phyloP scores from a whole-genome alignment of 2,888 invertebrate species.

The Drosophila atripex region DNA sequence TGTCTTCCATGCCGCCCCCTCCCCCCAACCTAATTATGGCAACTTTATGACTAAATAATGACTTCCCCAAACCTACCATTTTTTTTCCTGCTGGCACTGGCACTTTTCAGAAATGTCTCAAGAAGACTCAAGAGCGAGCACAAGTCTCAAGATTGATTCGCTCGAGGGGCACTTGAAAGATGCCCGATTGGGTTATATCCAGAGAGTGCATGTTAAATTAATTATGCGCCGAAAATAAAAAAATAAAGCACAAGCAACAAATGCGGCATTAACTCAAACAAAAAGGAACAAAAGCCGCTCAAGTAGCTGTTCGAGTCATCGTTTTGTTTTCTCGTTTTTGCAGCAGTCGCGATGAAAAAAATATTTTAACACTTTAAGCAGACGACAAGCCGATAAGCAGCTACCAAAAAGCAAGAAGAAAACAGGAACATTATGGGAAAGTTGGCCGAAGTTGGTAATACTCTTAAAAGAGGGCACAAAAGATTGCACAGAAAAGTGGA shows the following conservation, averaged over 20 bases:
- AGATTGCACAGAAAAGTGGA: background rate
- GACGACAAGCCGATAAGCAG: constrained; percentile 72
- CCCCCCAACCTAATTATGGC: constrained; percentile 11
- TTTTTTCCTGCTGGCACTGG: too few species aligned
- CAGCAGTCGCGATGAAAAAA: constrained; percentile 37
- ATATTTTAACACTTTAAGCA: constrained; percentile 70
- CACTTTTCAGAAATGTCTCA: constrained; percentile 29
- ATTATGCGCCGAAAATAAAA: constrained; percentile 71
- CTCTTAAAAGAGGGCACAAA: background rate
- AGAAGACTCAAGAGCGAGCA: constrained; percentile 19
- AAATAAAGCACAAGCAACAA: constrained; percentile 18
- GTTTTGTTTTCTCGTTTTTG: constrained; percentile 24
- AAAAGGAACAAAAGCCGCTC: constrained; percentile 59
- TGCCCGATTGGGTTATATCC: constrained; percentile 55
- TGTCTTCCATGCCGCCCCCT: background rate
- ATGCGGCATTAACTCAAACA: constrained; percentile 58
- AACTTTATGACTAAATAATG: constrained; percentile 20
- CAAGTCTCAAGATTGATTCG: constrained; percentile 53
- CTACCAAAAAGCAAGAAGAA: constrained; percentile 53
- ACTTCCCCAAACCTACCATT: background rate
- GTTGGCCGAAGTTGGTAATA: constrained; percentile 12
- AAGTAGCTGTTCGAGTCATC: constrained; percentile 27
- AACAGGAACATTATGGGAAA: background rate
- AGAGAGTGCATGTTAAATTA: constrained; percentile 72
- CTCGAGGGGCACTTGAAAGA: constrained; percentile 63